Evolutionary conservation across 2,888 invertebrate genomes (phyloP).

Genomic region (Villa cingulata): DNA sequence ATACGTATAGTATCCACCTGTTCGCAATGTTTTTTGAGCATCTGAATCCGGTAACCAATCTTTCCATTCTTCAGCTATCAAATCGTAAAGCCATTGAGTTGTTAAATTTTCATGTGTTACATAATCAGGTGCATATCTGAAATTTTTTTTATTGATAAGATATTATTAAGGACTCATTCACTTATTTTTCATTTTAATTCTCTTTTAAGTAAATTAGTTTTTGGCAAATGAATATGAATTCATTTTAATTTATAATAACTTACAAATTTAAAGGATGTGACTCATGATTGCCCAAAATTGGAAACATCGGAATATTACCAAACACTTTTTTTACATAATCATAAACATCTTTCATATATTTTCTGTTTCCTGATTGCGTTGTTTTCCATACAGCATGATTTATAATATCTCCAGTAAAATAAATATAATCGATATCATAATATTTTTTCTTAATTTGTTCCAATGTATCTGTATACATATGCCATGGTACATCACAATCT

Average conservation of each 20-base stretch:
- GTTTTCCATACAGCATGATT: conserved; percentile 86
- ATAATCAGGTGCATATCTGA: conserved; percentile 48
- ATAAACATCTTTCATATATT: conserved; percentile 42
- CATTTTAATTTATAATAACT: conserved; percentile 27
- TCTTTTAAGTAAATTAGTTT: no score
- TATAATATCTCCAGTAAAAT: conserved; percentile 77
- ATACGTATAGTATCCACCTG: conserved; percentile 67
- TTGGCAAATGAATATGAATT: no score
- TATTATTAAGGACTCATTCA: no score
- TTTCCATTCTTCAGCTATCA: conserved; percentile 55
- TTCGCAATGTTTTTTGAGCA: conserved; percentile 43
- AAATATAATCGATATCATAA: conserved; percentile 50
- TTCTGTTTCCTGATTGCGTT: conserved; percentile 45
- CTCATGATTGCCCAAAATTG: conserved; percentile 73
- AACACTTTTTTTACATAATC: conserved; percentile 43
- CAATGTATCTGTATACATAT: conserved; percentile 52
- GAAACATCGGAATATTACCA: conserved; percentile 47
- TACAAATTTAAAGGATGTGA: conserved; percentile 72
- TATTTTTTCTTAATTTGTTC: conserved; percentile 44
- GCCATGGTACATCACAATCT: conserved; percentile 61
- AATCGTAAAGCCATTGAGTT: conserved; percentile 63
- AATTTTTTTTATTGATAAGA: no score
- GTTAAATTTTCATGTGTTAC: conserved; percentile 39
- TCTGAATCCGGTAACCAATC: conserved; percentile 48
- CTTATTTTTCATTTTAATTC: no score